A percentile compares a stretch with the other conserved stretches of the same genome.
Conservation (phyloP, 2,888 invertebrate species). For the Zootermopsis nevadensis region DNA sequence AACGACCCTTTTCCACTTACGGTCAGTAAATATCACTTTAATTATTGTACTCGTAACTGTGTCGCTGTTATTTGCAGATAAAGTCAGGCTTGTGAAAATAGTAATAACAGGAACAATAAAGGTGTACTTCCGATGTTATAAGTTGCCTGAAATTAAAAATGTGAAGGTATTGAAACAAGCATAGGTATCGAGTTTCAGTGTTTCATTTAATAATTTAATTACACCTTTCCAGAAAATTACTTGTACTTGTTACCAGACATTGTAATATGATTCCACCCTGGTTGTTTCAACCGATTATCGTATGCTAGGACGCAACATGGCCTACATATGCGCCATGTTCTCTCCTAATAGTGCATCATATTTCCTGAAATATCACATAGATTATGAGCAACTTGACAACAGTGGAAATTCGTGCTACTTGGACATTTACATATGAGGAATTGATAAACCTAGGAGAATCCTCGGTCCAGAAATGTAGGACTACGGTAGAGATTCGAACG, state of each 20-base stretch:
- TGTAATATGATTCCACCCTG: too few species aligned
- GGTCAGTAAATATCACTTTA: neutral
- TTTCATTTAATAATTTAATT: neutral
- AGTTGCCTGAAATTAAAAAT: neutral
- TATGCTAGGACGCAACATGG: too few species aligned
- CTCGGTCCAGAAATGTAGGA: too few species aligned
- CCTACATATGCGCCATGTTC: too few species aligned
- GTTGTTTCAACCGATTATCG: too few species aligned
- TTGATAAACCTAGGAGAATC: too few species aligned
- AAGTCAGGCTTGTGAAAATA: neutral
- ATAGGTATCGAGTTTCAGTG: neutral
- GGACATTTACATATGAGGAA: too few species aligned
- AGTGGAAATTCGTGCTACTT: too few species aligned
- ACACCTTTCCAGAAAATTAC: neutral
- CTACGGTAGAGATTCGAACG: too few species aligned
- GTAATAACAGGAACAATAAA: neutral
- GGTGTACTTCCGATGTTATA: neutral
- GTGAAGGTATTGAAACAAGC: neutral
- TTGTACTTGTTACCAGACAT: neutral
- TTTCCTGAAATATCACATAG: too few species aligned
- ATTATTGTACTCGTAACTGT: neutral
- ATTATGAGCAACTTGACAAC: too few species aligned
- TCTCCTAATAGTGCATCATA: too few species aligned
- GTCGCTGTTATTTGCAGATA: neutral
- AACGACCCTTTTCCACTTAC: neutral